These are phyloP conservation scores for Nautilus pompilius DNA, from an alignment of 1,140 invertebrate species.

Conservation along the genomic window DNA sequence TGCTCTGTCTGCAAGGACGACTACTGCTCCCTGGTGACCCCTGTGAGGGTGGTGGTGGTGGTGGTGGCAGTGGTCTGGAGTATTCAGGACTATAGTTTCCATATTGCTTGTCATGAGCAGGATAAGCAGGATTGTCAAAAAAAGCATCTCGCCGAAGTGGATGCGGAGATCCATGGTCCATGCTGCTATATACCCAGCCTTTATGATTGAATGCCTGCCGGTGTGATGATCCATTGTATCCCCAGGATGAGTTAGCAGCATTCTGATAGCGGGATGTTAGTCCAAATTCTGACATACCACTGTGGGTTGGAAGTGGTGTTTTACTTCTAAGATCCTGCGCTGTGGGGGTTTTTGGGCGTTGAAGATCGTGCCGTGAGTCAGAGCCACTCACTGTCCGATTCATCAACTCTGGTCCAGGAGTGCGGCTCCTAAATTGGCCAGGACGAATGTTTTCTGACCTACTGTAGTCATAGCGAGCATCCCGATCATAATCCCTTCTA, in stretches of 20 bases:
- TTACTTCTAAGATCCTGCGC: conserved; percentile 48
- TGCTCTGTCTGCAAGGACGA: conserved; percentile 61
- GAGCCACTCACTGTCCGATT: conserved; percentile 20
- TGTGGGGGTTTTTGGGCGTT: conserved; percentile 51
- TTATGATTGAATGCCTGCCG: conserved; percentile 5
- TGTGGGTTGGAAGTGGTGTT: conserved; percentile 25
- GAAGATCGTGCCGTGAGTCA: conserved; percentile 26
- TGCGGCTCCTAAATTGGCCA: conserved; percentile 48
- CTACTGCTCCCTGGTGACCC: conserved; percentile 21
- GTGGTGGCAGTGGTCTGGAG: conserved; percentile 14
- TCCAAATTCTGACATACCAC: conserved; percentile 25
- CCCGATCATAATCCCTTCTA: conserved; percentile 20
- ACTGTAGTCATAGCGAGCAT: conserved; percentile 17
- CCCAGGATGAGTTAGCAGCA: neutral
- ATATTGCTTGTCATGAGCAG: conserved; percentile 10
- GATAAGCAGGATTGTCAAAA: neutral
- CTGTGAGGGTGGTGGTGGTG: conserved; percentile 12
- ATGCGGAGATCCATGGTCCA: neutral
- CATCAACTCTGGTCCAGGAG: conserved; percentile 53
- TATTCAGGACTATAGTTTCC: conserved; percentile 10
- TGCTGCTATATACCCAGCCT: neutral
- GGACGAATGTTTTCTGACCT: conserved; percentile 29
- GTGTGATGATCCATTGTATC: conserved; percentile 16
- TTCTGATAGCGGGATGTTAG: conserved; percentile 22
- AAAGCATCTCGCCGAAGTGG: neutral